Percentiles rank a stretch among this genome's conserved stretches.
Evolutionary conservation across 2,113 vertebrate species (phyloP).

Genomic region (Pleuronectes platessa): DNA sequence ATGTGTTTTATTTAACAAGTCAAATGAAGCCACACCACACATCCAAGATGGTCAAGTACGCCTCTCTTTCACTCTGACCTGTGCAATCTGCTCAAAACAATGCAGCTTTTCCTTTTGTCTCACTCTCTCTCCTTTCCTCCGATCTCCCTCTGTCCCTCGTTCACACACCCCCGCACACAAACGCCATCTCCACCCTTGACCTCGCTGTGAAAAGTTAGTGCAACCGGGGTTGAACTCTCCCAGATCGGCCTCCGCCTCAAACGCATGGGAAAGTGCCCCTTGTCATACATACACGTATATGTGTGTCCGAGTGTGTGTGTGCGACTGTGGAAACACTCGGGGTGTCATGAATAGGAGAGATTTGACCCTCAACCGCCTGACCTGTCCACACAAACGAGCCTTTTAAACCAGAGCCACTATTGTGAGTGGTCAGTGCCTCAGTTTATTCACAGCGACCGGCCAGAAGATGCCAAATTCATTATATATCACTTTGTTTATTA

Average conservation of each 20-base stretch:
- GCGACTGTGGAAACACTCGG: constrained; percentile 67
- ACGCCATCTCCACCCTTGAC: constrained; percentile 78
- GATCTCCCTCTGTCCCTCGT: constrained; percentile 31
- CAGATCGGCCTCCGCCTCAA: constrained; percentile 62
- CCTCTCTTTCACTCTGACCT: constrained; percentile 1
- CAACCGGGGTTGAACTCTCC: constrained; percentile 79
- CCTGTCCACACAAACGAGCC: constrained; percentile 72
- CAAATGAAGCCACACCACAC: background rate
- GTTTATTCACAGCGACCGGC: constrained; percentile 61
- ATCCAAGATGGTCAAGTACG: too few relatives aligned
- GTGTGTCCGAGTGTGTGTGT: constrained; percentile 48
- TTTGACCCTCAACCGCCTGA: constrained; percentile 75
- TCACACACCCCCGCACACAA: constrained; percentile 64
- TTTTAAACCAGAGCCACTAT: constrained; percentile 63
- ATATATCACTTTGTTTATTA: constrained; percentile 70
- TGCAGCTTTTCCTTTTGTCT: constrained; percentile 43
- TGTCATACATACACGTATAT: constrained; percentile 42
- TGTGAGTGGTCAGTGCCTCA: constrained; percentile 64
- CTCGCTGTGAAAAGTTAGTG: constrained; percentile 83
- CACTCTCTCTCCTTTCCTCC: constrained; percentile 10
- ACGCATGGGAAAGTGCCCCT: constrained; percentile 86
- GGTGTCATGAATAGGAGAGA: constrained; percentile 76
- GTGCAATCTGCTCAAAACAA: constrained; percentile 62
- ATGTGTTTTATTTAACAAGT: background rate
- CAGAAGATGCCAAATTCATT: constrained; percentile 72